Base-by-base conservation (phyloP, 1,140 invertebrate genomes). In the Sweltsa coloradensis region DNA sequence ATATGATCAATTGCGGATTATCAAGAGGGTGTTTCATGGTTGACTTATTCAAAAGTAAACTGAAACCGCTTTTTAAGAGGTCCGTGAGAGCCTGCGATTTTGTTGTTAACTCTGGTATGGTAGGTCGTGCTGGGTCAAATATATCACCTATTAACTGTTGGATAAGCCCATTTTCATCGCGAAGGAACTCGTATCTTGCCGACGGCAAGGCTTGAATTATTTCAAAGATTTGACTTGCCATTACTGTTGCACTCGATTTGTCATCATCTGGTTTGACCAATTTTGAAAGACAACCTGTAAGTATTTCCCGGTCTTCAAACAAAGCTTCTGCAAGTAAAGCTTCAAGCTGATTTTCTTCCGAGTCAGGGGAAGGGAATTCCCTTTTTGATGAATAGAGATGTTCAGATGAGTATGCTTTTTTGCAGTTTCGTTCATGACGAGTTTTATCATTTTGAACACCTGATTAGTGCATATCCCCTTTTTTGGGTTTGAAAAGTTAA, bases 1-100 rank as follows among this genome's bases (percentile, higher is more conserved):
- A 76, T 21, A 78, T 58, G 24, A 78, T 71, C 39, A 78, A 67
- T 22, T 67, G 70, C 0, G 67, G 58, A 56, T 74, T 76, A 51
- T 78, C 72, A 2, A 70, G 53, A 3, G 76, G 75, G 54, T 75
- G 72, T 42, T 66, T 64, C 47, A 60, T 63, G 11, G 53, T 47
- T 51, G 60, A 60, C 23, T 61, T 60, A 46, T 57, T 61, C 26
- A 63, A 55, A 6, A 69, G 37, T 31, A 66, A 57, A 47, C 66
- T 67, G 5, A 70, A 60, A 18, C 64, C 59, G 56, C 57, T 44
- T 62, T 64, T 51, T 64, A 64, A 67, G 18, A 71, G 52, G 3
- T 71, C 72, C 13, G 70, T 50, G 13, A 50, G 29, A n/a, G 14
- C 48, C 39, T 21, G 37, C 63, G 67, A 68, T 52, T 66, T 65